Evolutionary conservation across 2,797 vertebrate genomes (phyloP).

Genomic region (Chloroceryle inda): DNA sequence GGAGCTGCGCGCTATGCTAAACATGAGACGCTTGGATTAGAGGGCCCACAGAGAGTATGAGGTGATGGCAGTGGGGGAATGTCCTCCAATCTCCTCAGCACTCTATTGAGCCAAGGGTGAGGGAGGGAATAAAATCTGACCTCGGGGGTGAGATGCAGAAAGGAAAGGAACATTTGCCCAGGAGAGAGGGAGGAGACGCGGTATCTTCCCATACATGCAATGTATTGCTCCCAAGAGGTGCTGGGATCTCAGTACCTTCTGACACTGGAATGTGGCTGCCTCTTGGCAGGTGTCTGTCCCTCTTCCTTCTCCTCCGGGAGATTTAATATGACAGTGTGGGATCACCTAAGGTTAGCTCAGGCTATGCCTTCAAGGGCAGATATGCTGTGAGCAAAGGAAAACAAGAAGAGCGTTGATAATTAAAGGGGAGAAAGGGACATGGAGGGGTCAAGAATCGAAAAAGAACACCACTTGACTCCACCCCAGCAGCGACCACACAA

Average conservation of each 20-base stretch:
- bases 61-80: neutral
- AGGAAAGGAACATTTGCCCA: neutral
- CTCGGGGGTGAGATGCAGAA: neutral
- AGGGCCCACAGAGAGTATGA: neutral
- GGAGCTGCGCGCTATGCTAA: neutral
- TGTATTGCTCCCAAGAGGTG: neutral
- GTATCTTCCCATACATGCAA: neutral
- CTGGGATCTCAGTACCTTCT: neutral
- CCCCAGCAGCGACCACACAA: neutral
- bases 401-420: neutral
- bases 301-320: neutral
- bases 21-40: neutral
- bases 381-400: neutral
- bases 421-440: neutral
- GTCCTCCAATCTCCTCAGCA: neutral
- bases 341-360: neutral
- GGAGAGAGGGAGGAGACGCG: neutral
- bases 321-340: neutral
- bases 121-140: neutral
- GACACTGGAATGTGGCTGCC: neutral
- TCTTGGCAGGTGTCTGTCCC: neutral
- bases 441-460: neutral
- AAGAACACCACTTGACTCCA: neutral
- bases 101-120: neutral
- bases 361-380: neutral